A percentile compares a stretch with the other conserved stretches of the same genome.
Conservation (phyloP, 1,140 invertebrate genomes). For the Uloborus diversus region DNA sequence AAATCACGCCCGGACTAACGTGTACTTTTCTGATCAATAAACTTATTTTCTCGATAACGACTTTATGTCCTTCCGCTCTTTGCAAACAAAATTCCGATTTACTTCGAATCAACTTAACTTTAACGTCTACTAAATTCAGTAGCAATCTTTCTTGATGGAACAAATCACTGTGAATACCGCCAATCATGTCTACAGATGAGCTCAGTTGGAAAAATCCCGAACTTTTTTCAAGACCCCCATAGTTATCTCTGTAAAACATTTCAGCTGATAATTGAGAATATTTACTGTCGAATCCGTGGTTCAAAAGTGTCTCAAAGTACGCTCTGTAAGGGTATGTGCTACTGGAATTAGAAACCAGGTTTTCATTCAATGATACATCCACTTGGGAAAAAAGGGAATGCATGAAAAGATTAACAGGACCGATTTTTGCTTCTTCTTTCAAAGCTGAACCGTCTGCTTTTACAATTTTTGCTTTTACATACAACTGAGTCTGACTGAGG, state of each 20-base stretch:
- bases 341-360: not conserved
- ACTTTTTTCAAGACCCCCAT: not conserved
- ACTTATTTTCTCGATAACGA: not conserved
- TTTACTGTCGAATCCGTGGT: not conserved
- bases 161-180: not conserved
- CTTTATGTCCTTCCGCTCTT: not conserved
- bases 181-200: not conserved
- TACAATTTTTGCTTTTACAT: conserved; percentile 17
- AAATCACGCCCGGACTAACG: not conserved
- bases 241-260: not conserved
- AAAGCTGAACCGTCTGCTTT: not conserved
- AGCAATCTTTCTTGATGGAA: not conserved
- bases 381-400: conserved; percentile 3
- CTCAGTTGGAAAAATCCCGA: not conserved
- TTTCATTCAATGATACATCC: not conserved
- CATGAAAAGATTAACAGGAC: not conserved
- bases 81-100: conserved; percentile 2
- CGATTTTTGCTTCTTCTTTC: not conserved
- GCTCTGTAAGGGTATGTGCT: not conserved
- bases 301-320: not conserved
- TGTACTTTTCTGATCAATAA: not conserved
- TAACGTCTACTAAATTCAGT: not conserved
- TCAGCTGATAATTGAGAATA: not conserved
- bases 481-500: not conserved
- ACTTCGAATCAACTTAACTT: not conserved